These are phyloP conservation scores for Iguana delicatissima DNA, from an alignment of 2,797 vertebrate genomes.

Conservation along the genomic window DNA sequence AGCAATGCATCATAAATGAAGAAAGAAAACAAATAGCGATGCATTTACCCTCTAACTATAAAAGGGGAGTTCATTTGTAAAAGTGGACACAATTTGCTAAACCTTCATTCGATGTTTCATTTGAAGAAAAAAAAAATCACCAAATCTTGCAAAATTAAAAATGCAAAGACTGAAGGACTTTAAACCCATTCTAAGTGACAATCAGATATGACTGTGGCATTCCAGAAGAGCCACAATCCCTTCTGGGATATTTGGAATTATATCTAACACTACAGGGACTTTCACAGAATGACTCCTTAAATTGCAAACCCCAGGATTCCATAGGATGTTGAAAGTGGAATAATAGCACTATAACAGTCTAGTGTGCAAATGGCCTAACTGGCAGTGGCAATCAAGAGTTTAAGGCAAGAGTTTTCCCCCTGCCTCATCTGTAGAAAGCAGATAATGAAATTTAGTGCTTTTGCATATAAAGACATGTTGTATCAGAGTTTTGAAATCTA, in stretches of 20 bases:
- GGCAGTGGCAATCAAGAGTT: background rate
- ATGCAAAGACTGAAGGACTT: background rate
- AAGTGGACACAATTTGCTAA: background rate
- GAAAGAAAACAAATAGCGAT: background rate
- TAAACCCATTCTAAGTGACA: background rate
- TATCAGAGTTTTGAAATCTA: too few species aligned
- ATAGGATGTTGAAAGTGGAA: too few species aligned
- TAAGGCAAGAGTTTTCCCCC: background rate
- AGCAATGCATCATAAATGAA: slow-evolving; percentile 13
- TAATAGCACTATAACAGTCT: too few species aligned
- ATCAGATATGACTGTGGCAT: background rate
- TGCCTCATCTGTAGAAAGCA: background rate
- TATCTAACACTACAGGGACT: too few species aligned
- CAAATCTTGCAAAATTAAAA: background rate
- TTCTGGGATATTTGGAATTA: background rate
- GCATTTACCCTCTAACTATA: background rate
- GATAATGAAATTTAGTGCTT: background rate
- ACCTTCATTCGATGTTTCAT: background rate
- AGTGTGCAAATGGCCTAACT: background rate
- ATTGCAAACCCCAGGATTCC: too few species aligned
- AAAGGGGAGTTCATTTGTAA: background rate
- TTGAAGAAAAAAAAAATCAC: background rate
- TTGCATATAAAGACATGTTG: background rate
- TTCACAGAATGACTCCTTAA: background rate
- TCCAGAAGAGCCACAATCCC: background rate